Evolutionary conservation across 2,888 invertebrate genomes (phyloP), one percentile per base, ranked within the genome.

Genomic region (Ophion ellenae): DNA sequence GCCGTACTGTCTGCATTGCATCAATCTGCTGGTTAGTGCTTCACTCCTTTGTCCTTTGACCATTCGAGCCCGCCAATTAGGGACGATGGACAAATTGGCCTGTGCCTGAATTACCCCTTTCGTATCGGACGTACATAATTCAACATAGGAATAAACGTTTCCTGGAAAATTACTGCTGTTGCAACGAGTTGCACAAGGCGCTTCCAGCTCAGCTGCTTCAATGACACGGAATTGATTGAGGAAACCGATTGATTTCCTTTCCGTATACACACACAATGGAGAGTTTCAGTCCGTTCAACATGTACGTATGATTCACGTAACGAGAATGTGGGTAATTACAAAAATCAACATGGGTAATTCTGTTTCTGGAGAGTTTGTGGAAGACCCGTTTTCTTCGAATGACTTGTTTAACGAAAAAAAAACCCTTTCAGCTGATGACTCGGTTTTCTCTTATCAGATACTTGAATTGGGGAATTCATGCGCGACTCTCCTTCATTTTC

Each of bases 61-160:
- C 40, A 75, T 83, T 81, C 77, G 59, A 78, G 78, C 79, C 74
- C 74, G 64, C 74, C 86, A 86, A 86, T 86, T 86, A 86, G 74
- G 64, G 74, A 74, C 74, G 78, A 78, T 81, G 83, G 78, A 66
- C 70, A 81, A 86, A 83, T 86, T 86, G 78, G 59, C 61, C 59
- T 24, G 63, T 57, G 45, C 63, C 63, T 11, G 73, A 73, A 70
- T 59, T 53, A 32, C 66, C 57, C 66, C 64, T 28, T 32, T 61
- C 59, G 71, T n/a, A 74, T 75, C 14, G 57, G 7, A 40, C 66
- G 11, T 14, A 61, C 45, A 75, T 69, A 63, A 79, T 63, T 45
- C 32, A 47, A 64, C 59, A 3, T 9, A 47, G 14, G 57, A 40
- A 78, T 71, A 73, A 47, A 64, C 28, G 53, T 32, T 47, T 64